Evolutionary conservation across 1,140 invertebrate genomes (phyloP).

Genomic region (Papilio machaon): DNA sequence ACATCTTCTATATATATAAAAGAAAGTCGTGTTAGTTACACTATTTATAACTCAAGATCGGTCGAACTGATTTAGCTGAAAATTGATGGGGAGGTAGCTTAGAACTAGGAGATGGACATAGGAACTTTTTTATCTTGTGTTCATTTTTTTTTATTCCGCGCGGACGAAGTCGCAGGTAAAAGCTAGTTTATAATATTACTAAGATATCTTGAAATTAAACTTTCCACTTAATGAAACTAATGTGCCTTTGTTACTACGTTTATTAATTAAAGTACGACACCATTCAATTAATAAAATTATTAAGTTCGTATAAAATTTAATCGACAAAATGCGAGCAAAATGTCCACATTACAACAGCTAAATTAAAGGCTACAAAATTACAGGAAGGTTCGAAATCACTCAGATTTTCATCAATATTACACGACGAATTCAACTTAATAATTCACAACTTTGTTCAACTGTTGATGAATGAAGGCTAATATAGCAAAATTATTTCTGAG

Average conservation of each 20-base stretch:
- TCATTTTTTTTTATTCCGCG: no score
- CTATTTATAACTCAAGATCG: no score
- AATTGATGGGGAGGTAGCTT: no score
- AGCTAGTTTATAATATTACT: no score
- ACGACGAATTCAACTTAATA: neutral
- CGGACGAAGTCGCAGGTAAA: no score
- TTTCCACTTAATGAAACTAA: neutral
- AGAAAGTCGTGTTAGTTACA: no score
- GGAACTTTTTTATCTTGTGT: no score
- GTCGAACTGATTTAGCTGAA: no score
- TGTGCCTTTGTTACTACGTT: no score
- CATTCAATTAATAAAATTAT: neutral
- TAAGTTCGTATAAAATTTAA: slow-evolving; percentile 1
- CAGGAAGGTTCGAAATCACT: neutral
- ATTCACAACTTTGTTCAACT: neutral
- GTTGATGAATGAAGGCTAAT: neutral
- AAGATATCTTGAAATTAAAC: neutral
- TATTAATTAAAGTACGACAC: neutral
- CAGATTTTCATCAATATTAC: neutral
- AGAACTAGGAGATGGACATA: no score
- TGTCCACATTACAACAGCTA: neutral
- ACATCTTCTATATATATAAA: no score
- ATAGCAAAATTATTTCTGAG: neutral
- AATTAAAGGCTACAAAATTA: slow-evolving; percentile 22
- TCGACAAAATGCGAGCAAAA: neutral